A percentile compares a stretch with the other conserved stretches of the same genome.
Conservation (phyloP, 2,797 vertebrate genomes). For the Lacerta bilineata region DNA sequence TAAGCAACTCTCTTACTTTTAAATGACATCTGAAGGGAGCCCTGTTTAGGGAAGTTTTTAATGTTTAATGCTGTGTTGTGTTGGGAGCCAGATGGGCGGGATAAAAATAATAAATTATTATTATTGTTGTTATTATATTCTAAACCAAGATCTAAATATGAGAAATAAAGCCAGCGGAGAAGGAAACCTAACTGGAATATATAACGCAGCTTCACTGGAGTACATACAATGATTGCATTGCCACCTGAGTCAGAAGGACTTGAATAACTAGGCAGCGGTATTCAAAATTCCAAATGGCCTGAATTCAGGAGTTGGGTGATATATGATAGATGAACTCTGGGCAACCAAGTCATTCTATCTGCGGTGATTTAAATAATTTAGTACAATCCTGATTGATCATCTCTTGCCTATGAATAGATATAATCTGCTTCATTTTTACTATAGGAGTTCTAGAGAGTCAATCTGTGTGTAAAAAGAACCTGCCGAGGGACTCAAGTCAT, state of each 20-base stretch:
- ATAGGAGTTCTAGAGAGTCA: background rate
- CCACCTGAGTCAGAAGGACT: background rate
- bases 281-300: background rate
- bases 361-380: background rate
- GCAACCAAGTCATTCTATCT: background rate
- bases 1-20: too few relatives aligned
- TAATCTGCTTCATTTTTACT: background rate
- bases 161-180: background rate
- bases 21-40: too few relatives aligned
- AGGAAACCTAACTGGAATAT: background rate
- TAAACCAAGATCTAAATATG: background rate
- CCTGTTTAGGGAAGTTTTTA: too few relatives aligned
- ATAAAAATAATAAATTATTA: too few relatives aligned
- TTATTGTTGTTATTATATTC: too few relatives aligned
- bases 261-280: background rate
- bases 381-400: background rate
- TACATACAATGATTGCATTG: background rate
- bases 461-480: background rate
- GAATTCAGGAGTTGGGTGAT: background rate
- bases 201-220: background rate
- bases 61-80: too few relatives aligned
- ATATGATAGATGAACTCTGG: background rate
- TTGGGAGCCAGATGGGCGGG: too few relatives aligned
- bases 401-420: background rate
- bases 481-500: fast-evolving